Evolutionary conservation across 2,113 vertebrate genomes (phyloP), one percentile per base, ranked within the genome.

Genomic region (Beaufortia kweichowensis): DNA sequence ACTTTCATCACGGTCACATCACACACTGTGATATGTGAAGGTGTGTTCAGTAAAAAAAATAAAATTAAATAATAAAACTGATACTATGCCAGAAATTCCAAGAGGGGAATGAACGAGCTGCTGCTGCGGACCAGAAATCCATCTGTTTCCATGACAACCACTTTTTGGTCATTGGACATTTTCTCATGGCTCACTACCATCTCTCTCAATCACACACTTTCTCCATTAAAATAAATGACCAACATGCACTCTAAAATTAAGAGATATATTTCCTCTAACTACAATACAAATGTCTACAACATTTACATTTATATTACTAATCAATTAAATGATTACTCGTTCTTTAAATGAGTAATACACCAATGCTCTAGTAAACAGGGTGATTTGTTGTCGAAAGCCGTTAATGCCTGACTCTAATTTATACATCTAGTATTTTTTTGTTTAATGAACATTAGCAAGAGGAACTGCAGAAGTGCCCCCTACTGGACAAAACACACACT

Each of bases 61-160:
- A 19, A 69, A 31, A 28, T 28, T 8, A 17, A 50, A 4, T 24
- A 31, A 29, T 12, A 66, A 29, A 11, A 61, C 21, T 28, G n/a
- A n/a, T n/a, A n/a, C n/a, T 5, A 29, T 28, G 41, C 67, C 43
- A 9, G 67, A 77, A 73, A 88, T 88, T 79, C 75, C 78, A 65
- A 82, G 82, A 86, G 82, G 85, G 87, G 88, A 87, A 85, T 84
- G 85, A 65, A 43, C 29, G 48, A 50, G 56, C 59, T 70, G 69
- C 53, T 81, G 82, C 64, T 71, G 50, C 83, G 84, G 83, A 80
- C 79, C 43, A 84, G 74, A 78, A n/a, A 75, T 75, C 57, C 79
- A 86, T 83, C 82, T 88, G 90, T 91, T 90, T 88, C 90, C 88
- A 91, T 90, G 88, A 88, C 77, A 88, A 91, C 88, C 81, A 26